A percentile compares a stretch with the other conserved stretches of the same genome.
Evolutionary conservation across 2,797 vertebrate genomes (phyloP).

Genomic region (Enoplosus armatus): DNA sequence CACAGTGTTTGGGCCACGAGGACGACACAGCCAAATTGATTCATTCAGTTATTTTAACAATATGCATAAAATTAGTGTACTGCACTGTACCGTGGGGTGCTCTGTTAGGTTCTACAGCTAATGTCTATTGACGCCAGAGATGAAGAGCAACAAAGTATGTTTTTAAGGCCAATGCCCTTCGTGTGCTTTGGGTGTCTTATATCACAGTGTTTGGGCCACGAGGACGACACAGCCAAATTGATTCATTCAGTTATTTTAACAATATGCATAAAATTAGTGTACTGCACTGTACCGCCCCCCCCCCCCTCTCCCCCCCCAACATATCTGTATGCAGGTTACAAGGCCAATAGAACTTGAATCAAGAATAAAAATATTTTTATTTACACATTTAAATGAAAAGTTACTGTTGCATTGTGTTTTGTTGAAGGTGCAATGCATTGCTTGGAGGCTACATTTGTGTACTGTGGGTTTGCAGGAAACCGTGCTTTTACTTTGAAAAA

Average conservation of each 20-base stretch:
- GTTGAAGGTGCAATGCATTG: background rate
- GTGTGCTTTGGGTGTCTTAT: constrained; percentile 1
- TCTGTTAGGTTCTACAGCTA: constrained; percentile 14
- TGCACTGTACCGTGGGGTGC: no score
- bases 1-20: background rate
- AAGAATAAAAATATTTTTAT: no score
- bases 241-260: no score
- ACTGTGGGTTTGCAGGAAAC: background rate
- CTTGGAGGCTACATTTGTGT: no score
- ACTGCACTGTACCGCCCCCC: no score
- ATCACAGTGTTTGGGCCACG: background rate
- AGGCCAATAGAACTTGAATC: no score
- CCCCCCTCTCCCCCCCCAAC: no score
- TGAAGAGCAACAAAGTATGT: constrained; percentile 3
- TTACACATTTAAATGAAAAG: no score
- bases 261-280: no score
- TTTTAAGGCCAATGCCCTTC: background rate
- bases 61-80: no score
- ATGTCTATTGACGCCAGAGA: constrained; percentile 14
- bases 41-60: no score
- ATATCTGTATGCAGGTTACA: no score
- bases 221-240: background rate
- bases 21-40: background rate
- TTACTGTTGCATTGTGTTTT: background rate
- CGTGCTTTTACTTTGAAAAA: constrained; percentile 64